Evolutionary conservation across 2,113 vertebrate genomes (phyloP), one percentile per base, ranked within the genome.

Genomic region (Hystrix cristata): DNA sequence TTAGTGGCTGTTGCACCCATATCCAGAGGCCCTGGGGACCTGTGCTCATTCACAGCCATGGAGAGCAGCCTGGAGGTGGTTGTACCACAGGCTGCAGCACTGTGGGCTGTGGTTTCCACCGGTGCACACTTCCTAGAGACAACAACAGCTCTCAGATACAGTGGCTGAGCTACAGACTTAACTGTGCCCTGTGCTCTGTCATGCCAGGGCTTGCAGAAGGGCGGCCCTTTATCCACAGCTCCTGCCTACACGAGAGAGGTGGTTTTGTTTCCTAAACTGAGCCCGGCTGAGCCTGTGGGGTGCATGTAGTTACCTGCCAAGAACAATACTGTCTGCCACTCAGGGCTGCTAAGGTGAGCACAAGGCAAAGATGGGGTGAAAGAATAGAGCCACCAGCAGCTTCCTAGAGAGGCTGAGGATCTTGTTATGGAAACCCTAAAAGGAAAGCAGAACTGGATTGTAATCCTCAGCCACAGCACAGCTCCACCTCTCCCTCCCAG

Each of bases 301-400:
- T 97, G 94, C 91, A 62, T 25, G 71, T 87, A 96, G 71, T 85
- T 72, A 78, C 91, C 90, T 98, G 95, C 90, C 67, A 31, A 89
- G 97, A 97, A 98, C 97, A 98, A 98, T 53, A 0, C 95, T 97
- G 67, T 98, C 96, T 98, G 98, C 98, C 97, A 97, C 97, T 98
- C 95, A 96, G 98, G 97, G 93, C 74, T 7, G 0, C 81, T 98
- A 97, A 96, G 97, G 93, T 90, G 93, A 98, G 95, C 97, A 48
- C 0, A 76, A 98, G 86, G 91, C 0, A 15, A 98, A 97, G 97
- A 98, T 72, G 79, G 97, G 96, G 97, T 0, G 7, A 95, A 96
- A 96, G 96, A 98, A 88, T 97, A 96, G 98, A 97, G 95, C 7
- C 0, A 81, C 91, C 95, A 95, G 91, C 98, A 96, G 98, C 97